Evolutionary conservation across 1,140 invertebrate genomes (phyloP), one percentile per base, ranked within the genome.

Genomic region (Hyles vespertilio): DNA sequence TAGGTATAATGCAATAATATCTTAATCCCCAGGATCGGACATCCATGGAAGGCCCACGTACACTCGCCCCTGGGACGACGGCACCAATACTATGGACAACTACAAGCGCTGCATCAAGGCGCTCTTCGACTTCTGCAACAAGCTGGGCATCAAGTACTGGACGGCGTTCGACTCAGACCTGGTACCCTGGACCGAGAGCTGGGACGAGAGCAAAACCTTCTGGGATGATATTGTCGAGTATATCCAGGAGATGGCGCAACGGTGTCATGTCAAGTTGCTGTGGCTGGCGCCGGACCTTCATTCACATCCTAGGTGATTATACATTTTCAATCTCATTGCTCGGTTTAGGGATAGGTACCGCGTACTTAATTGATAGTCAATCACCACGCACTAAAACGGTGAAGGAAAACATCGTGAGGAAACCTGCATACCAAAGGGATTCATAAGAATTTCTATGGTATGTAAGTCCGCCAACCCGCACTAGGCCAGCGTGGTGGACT

Each of bases 211-310:
- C 22, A 90, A 89, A 63, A 63, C 72, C 11, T 89, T 92, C 56
- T 89, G 91, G 71, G 92, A 94, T 53, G 91, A 92, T 56, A 89
- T 93, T 1, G 70, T 86, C 4, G 91, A 93, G 45, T 89, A 91
- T 56, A 87, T 92, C 3, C 75, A 81, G 40, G 90, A 93, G 61
- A 74, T 93, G 58, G 87, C 90, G 59, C 89, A 91, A 55, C 83
- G 89, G 52, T 90, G 84, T 44, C 92, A 92, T 8, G 75, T 93
- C 8, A 92, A 92, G 66, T 77, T 92, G n/a, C 62, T 93, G 22
- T 94, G 92, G 93, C 87, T 92, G 6, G 92, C 92, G 5, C 91
- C 91, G 8, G 92, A 93, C 72, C 72, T 94, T 12, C 92, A 93
- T 74, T 87, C 90, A 32, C 81, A 92, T 80, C 79, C 86, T 4